A percentile compares a stretch with the other conserved stretches of the same genome.
phyloP scores from a whole-genome alignment of 2,888 invertebrate species.

The Allophyes oxyacanthae region DNA sequence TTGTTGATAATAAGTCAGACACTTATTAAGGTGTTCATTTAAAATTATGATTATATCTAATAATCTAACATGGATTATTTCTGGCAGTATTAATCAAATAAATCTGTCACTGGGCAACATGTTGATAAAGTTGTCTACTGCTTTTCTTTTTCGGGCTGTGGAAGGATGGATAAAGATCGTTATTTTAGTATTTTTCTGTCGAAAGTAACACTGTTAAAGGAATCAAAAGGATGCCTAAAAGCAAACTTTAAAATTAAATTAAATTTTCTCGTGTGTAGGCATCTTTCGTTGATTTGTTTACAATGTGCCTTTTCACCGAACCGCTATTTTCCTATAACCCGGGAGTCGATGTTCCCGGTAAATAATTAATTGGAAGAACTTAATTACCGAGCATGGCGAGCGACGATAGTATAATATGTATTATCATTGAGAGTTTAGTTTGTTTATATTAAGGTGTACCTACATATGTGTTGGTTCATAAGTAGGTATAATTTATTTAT shows the following conservation, averaged over 20 bases:
- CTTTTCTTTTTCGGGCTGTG: too few species aligned
- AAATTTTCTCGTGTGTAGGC: constrained; percentile 5
- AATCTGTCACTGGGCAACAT: constrained; percentile 32
- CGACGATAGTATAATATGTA: constrained; percentile 12
- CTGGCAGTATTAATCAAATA: background rate
- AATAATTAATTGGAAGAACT: constrained; percentile 37
- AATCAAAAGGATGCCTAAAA: background rate
- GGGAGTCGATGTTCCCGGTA: constrained; percentile 14
- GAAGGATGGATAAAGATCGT: too few species aligned
- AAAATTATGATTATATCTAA: too few species aligned
- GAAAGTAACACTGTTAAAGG: background rate
- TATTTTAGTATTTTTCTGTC: constrained; percentile 12
- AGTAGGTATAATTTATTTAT: too few species aligned
- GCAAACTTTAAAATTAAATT: constrained; percentile 20
- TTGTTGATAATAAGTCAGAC: too few species aligned
- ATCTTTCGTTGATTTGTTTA: constrained; percentile 16
- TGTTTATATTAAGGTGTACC: constrained; percentile 1
- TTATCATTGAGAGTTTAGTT: constrained; percentile 19
- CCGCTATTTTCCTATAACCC: constrained; percentile 1
- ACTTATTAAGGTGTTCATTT: too few species aligned
- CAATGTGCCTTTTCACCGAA: constrained; percentile 2
- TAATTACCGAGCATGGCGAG: constrained; percentile 24
- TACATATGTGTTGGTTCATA: too few species aligned
- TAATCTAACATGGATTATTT: too few species aligned
- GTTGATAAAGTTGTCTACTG: constrained; percentile 7